Evolutionary conservation across 2,888 invertebrate genomes (phyloP), one percentile per base, ranked within the genome.

Genomic region (Serrognathus titanus): DNA sequence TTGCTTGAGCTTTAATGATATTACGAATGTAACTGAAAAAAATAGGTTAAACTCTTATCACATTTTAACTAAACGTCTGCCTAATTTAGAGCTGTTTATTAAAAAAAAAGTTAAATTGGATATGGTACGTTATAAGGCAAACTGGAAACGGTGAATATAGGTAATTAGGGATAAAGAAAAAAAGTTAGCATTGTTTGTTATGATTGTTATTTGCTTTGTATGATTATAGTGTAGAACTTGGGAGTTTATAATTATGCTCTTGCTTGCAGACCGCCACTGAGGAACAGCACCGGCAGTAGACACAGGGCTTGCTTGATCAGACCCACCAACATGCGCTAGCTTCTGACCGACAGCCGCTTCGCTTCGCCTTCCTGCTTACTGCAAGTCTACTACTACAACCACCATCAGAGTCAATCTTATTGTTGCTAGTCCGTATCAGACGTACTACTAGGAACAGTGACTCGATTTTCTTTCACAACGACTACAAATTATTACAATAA

Each of bases 311-410:
- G 70, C 69, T 67, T 66, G 55, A 60, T 60, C 62, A 60, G 61
- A 62, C 54, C 62, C 70, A 63, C 54, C 60, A 70, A 63, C 64
- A 76, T 77, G 76, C 76, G 76, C 75, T 76, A 76, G 74, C 68
- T 68, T 66, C 63, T 66, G 57, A 64, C 70, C 70, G 72, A 75
- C 73, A 74, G 72, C 73, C 73, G 75, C 75, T 76, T 77, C 69
- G 75, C 75, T 76, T 74, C 68, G 77, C 75, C 73, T 73, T 71
- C 74, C 74, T 69, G 75, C 76, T 74, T 75, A 67, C 63, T 70
- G 73, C 73, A 72, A 71, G 62, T 59, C 53, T 57, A 57, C 53
- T 47, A 45, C 47, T 38, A 43, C 51, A 37, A 45, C 51, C 48
- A 49, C 24, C 43, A 16, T 59, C 59, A 57, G 59, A 57, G 61